A percentile compares a stretch with the other conserved stretches of the same genome.
Evolutionary conservation across 23 tunicate species (phyloP).

Genomic region (Aplidium turbinatum): DNA sequence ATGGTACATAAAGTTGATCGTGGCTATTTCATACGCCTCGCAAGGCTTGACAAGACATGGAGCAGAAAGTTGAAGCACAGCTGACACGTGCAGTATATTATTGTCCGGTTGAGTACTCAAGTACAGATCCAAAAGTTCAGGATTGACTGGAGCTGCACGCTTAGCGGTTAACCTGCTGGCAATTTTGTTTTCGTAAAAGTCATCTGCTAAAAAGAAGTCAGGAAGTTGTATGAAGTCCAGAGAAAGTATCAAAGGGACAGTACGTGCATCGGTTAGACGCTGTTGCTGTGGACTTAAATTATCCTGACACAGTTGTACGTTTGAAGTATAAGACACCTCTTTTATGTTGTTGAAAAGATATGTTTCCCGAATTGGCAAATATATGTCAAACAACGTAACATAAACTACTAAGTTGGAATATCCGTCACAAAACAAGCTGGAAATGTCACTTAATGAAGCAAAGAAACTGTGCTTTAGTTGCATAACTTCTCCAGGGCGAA

Average conservation of each 20-base stretch:
- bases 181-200: neutral
- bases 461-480: neutral
- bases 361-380: neutral
- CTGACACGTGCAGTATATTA: too few species aligned
- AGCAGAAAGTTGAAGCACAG: too few species aligned
- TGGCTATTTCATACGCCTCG: too few species aligned
- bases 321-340: neutral
- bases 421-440: conserved; percentile 3
- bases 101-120: neutral
- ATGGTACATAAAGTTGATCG: too few species aligned
- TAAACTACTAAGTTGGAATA: neutral
- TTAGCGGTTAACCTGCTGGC: neutral
- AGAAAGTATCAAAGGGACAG: conserved; percentile 3
- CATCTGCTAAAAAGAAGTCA: conserved; percentile 7
- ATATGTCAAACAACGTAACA: neutral
- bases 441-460: conserved; percentile 4
- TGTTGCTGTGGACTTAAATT: neutral
- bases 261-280: neutral
- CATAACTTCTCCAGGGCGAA: conserved; percentile 13
- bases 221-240: neutral
- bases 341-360: neutral
- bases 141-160: neutral
- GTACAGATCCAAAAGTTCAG: conserved; percentile 3
- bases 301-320: neutral
- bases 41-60: too few species aligned